phyloP scores from a whole-genome alignment of 2,113 vertebrate species.

The Eupsittula cactorum region DNA sequence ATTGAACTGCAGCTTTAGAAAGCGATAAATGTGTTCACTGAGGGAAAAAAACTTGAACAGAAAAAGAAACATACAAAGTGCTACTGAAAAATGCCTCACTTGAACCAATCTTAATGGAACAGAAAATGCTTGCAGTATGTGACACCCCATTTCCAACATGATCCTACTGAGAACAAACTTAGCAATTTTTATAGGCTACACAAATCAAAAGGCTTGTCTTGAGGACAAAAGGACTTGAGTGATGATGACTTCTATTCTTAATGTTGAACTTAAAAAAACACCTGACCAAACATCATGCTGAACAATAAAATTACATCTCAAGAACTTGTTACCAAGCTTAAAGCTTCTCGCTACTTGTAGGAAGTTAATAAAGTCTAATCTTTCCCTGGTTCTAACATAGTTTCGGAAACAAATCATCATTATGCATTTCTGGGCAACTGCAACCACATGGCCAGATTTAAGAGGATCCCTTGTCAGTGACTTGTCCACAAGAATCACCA shows the following conservation, averaged over 20 bases:
- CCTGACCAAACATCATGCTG: background rate
- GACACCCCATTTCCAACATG: background rate
- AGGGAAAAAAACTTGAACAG: background rate
- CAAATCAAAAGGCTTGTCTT: background rate
- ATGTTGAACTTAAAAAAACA: background rate
- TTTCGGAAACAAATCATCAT: background rate
- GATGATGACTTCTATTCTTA: background rate
- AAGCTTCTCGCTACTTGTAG: background rate
- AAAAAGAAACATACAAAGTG: background rate
- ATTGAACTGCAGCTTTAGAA: background rate
- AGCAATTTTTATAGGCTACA: background rate
- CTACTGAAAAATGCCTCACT: background rate
- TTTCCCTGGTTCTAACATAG: background rate
- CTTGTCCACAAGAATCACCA: background rate
- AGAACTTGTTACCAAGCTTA: background rate
- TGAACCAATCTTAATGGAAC: background rate
- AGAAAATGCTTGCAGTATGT: background rate
- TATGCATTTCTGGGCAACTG: background rate
- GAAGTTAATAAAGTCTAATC: background rate
- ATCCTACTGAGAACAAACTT: background rate
- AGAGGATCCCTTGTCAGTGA: background rate
- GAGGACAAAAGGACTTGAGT: background rate
- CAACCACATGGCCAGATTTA: background rate
- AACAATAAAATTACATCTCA: background rate
- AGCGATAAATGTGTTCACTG: background rate